phyloP scores from a whole-genome alignment of 2,888 invertebrate genomes.

The Chloroclystis v-ata region DNA sequence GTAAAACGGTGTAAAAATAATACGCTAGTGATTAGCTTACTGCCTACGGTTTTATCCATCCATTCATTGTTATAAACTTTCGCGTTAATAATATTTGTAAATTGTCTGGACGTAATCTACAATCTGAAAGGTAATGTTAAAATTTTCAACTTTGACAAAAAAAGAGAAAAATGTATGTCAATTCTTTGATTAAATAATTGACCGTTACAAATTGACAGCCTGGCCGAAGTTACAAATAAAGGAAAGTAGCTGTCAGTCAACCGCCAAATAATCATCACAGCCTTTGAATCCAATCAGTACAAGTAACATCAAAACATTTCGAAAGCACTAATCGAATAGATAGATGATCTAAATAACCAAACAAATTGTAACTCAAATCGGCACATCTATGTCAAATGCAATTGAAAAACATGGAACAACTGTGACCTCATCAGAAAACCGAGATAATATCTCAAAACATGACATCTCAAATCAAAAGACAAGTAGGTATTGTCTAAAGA shows the following conservation, averaged over 20 bases:
- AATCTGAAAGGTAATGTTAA: too few relatives aligned
- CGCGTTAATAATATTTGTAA: too few relatives aligned
- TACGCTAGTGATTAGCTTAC: too few relatives aligned
- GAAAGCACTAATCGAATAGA: conserved; percentile 47
- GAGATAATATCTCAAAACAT: conserved; percentile 69
- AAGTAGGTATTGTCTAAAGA: conserved; percentile 61
- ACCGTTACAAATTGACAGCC: too few relatives aligned
- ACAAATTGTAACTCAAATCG: conserved; percentile 40
- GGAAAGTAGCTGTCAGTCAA: background rate
- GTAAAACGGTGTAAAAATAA: too few relatives aligned
- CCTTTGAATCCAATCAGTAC: conserved; percentile 8
- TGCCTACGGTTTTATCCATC: too few relatives aligned
- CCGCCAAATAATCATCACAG: background rate
- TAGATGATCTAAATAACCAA: conserved; percentile 51
- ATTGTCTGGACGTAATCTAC: too few relatives aligned
- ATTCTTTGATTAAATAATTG: too few relatives aligned
- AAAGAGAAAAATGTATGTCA: too few relatives aligned
- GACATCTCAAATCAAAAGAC: conserved; percentile 73
- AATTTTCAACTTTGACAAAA: too few relatives aligned
- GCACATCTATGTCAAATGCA: conserved; percentile 64
- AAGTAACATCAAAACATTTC: conserved; percentile 42
- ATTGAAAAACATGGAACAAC: conserved; percentile 65
- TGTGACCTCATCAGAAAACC: conserved; percentile 72
- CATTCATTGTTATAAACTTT: too few relatives aligned
- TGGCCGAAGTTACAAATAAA: too few relatives aligned